These are phyloP conservation scores for Anoplius nigerrimus DNA, from an alignment of 2,888 invertebrate species.

Conservation along the genomic window DNA sequence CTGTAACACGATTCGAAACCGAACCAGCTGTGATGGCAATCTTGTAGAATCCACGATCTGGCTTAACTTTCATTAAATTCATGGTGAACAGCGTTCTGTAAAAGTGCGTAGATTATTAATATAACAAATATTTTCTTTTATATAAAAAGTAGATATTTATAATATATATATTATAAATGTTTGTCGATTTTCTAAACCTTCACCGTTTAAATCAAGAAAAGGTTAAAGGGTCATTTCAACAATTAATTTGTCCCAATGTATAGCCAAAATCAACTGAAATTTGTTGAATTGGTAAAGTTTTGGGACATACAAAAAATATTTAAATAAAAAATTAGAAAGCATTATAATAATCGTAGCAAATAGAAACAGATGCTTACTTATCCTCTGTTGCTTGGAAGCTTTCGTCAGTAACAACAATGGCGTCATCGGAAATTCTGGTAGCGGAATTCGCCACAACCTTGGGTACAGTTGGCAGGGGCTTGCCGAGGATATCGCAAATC, in stretches of 20 bases:
- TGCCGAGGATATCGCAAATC: conserved; percentile 86
- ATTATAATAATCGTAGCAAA: neutral
- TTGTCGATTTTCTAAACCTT: conserved; percentile 43
- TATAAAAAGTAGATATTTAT: conserved; percentile 28
- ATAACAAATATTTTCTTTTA: conserved; percentile 13
- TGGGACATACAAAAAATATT: conserved; percentile 53
- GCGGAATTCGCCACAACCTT: conserved; percentile 87
- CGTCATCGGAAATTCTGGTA: conserved; percentile 84
- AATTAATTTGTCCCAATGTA: conserved; percentile 72
- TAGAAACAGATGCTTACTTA: conserved; percentile 62
- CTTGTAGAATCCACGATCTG: conserved; percentile 90
- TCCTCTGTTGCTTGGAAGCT: conserved; percentile 73
- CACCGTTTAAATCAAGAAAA: conserved; percentile 28
- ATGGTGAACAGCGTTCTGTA: conserved; percentile 83
- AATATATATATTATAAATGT: conserved; percentile 26
- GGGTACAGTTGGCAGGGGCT: conserved; percentile 80
- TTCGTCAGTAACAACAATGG: conserved; percentile 83
- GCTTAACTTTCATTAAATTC: conserved; percentile 85
- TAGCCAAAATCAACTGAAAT: conserved; percentile 62
- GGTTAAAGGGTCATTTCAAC: conserved; percentile 52
- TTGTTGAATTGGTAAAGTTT: conserved; percentile 67
- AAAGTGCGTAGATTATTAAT: conserved; percentile 16
- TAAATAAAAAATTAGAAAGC: neutral
- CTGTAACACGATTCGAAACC: conserved; percentile 77
- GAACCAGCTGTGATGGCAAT: conserved; percentile 84